Conservation (phyloP, 2,888 invertebrate genomes). For the Marronus borbonicus region DNA sequence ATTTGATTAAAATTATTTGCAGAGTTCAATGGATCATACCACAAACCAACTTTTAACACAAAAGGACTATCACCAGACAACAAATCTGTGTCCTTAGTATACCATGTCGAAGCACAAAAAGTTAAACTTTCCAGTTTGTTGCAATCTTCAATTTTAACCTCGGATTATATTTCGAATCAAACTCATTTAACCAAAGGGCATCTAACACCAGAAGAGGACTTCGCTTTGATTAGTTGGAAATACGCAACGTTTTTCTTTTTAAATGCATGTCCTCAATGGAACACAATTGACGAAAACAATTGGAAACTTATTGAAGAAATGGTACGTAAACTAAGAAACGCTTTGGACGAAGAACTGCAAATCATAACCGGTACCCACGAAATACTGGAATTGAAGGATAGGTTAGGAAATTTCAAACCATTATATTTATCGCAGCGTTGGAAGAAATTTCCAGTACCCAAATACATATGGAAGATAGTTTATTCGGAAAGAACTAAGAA, state of each 20-base stretch:
- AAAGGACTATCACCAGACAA: constrained; percentile 48
- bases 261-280: constrained; percentile 73
- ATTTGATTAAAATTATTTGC: constrained; percentile 1
- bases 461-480: constrained; percentile 71
- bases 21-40: constrained; percentile 36
- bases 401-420: constrained; percentile 60
- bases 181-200: constrained; percentile 71
- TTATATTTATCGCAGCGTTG: constrained; percentile 67
- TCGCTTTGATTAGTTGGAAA: constrained; percentile 70
- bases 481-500: constrained; percentile 65
- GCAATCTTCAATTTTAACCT: constrained; percentile 60
- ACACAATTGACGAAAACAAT: constrained; percentile 71
- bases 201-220: constrained; percentile 73
- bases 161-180: constrained; percentile 64
- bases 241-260: constrained; percentile 72
- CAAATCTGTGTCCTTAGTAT: constrained; percentile 46
- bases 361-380: constrained; percentile 70
- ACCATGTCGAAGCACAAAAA: constrained; percentile 44
- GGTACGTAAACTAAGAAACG: constrained; percentile 67
- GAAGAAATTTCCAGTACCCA: constrained; percentile 68
- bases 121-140: constrained; percentile 64
- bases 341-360: constrained; percentile 64
- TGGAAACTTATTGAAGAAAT: constrained; percentile 71
- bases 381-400: constrained; percentile 67
- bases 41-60: constrained; percentile 45